phyloP scores from a whole-genome alignment of 2,888 invertebrate species.

The Leptinotarsa rubiginosa region DNA sequence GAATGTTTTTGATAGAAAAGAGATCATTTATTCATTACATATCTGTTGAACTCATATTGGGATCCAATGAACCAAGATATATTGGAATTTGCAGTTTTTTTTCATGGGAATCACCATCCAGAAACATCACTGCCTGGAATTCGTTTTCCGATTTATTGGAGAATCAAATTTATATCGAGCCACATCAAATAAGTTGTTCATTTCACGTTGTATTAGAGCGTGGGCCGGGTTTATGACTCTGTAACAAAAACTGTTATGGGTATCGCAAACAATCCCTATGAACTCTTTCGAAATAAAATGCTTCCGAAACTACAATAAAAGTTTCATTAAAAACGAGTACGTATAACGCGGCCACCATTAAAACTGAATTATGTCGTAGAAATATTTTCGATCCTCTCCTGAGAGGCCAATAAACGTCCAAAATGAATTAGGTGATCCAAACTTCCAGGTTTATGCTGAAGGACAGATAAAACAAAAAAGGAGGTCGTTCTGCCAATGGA shows the following conservation, averaged over 20 bases:
- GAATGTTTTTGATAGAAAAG: too few species aligned
- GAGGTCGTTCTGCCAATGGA: neutral
- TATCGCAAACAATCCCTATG: slow-evolving; percentile 20
- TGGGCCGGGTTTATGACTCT: slow-evolving; percentile 17
- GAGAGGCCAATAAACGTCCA: slow-evolving; percentile 34
- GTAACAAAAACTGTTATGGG: slow-evolving; percentile 20
- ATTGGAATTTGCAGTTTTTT: too few species aligned
- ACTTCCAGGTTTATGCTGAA: slow-evolving; percentile 27
- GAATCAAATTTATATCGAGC: neutral
- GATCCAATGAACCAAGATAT: too few species aligned
- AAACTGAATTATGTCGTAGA: slow-evolving; percentile 34
- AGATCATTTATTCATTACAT: too few species aligned
- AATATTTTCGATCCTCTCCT: slow-evolving; percentile 33
- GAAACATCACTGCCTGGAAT: too few species aligned
- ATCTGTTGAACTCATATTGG: too few species aligned
- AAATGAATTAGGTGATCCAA: slow-evolving; percentile 29
- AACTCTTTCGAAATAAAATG: slow-evolving; percentile 27
- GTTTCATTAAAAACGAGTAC: slow-evolving; percentile 38
- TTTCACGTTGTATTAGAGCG: slow-evolving; percentile 5
- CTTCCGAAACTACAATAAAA: slow-evolving; percentile 35
- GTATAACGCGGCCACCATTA: slow-evolving; percentile 30
- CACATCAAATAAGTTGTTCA: neutral
- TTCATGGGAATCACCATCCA: too few species aligned
- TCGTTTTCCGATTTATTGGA: too few species aligned
- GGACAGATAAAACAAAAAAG: slow-evolving; percentile 13